Evolutionary conservation across 2,888 invertebrate species (phyloP).

Genomic region (Nomada ferruginata): DNA sequence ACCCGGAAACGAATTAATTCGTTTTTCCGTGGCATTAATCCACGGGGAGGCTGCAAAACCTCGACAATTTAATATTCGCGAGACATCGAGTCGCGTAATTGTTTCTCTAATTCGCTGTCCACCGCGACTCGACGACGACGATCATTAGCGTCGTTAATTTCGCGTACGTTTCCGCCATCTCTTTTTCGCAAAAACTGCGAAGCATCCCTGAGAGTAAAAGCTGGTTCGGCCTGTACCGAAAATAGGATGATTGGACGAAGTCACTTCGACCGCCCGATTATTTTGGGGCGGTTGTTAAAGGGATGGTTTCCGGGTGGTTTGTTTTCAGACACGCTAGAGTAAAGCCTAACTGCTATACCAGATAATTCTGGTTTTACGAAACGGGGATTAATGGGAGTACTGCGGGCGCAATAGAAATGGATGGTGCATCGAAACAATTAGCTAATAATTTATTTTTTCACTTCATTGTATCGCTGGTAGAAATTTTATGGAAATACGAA

Average conservation of each 20-base stretch:
- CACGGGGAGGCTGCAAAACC: neutral
- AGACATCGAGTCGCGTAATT: slow-evolving; percentile 45
- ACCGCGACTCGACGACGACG: neutral
- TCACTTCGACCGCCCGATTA: slow-evolving; percentile 43
- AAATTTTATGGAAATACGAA: no score
- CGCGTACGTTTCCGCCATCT: neutral
- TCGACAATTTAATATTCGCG: slow-evolving; percentile 42
- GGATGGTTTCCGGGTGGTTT: slow-evolving; percentile 31
- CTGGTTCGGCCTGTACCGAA: slow-evolving; percentile 14
- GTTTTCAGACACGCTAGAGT: slow-evolving; percentile 25
- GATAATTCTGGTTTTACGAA: slow-evolving; percentile 21
- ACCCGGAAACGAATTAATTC: slow-evolving; percentile 23
- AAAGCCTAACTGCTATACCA: neutral
- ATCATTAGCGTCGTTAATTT: slow-evolving; percentile 56
- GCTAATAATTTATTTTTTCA: no score
- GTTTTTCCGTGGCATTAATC: slow-evolving; percentile 22
- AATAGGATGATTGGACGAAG: slow-evolving; percentile 53
- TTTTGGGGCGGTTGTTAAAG: slow-evolving; percentile 29
- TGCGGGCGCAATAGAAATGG: neutral
- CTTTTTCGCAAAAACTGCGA: slow-evolving; percentile 7
- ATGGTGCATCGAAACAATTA: slow-evolving; percentile 4
- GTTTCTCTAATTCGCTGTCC: slow-evolving; percentile 44
- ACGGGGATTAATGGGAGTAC: neutral
- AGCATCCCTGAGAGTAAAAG: slow-evolving; percentile 1
- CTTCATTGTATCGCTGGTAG: no score